phyloP scores from a whole-genome alignment of 2,113 vertebrate species.

The Hemiprocne comata region DNA sequence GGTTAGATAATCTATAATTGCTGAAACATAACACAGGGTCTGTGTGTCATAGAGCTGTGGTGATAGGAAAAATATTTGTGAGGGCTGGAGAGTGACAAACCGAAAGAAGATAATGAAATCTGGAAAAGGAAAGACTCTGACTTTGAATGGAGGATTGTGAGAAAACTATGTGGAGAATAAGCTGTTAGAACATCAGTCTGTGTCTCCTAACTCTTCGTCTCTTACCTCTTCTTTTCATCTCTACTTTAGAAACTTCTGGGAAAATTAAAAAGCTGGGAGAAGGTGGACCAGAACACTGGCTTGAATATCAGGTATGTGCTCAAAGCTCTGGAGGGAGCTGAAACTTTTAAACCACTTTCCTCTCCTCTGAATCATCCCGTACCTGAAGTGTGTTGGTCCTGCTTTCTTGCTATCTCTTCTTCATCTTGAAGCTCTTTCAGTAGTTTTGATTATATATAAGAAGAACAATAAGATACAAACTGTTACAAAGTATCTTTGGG shows the following conservation, averaged over 20 bases:
- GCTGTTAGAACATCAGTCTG: background rate
- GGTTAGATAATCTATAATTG: background rate
- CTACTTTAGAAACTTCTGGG: slow-evolving; percentile 79
- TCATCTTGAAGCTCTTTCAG: background rate
- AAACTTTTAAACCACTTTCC: background rate
- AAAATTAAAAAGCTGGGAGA: slow-evolving; percentile 90
- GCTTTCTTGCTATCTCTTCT: background rate
- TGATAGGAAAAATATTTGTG: background rate
- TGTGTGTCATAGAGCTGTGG: background rate
- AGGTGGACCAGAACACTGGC: slow-evolving; percentile 85
- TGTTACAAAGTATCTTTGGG: background rate
- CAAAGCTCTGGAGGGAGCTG: background rate
- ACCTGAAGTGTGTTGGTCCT: background rate
- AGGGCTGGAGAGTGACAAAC: background rate
- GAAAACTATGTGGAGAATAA: background rate
- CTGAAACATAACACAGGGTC: background rate
- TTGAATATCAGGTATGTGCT: slow-evolving; percentile 87
- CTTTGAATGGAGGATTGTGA: background rate
- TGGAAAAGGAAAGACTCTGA: background rate
- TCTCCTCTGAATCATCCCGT: background rate
- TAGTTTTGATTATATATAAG: background rate
- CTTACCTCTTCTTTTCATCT: background rate
- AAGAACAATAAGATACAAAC: background rate
- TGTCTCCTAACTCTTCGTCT: background rate
- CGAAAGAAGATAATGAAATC: background rate